Conservation (phyloP, 2,113 vertebrate species). For the Nycticryphes semicollaris region DNA sequence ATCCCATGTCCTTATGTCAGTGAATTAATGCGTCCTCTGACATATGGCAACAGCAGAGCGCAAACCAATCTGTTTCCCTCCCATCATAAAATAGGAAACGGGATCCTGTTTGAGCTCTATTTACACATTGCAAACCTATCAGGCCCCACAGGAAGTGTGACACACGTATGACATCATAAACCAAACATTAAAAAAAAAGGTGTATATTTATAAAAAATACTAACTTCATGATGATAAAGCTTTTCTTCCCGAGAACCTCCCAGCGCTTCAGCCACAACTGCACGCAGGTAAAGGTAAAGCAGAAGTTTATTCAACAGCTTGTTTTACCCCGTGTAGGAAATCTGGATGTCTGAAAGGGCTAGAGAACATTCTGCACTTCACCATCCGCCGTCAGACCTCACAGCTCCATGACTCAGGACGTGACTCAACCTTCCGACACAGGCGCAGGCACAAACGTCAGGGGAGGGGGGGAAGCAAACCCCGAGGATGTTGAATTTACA, state of each 20-base stretch:
- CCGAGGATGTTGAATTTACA: fast-evolving
- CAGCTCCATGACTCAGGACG: neutral
- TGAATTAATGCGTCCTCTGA: neutral
- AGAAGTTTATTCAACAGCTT: neutral
- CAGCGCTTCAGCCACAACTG: neutral
- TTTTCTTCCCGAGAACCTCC: neutral
- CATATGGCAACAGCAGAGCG: neutral
- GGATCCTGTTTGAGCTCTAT: neutral
- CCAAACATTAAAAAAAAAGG: neutral
- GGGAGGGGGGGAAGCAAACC: neutral
- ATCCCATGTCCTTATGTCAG: neutral
- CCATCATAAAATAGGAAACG: neutral
- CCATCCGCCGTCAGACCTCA: neutral
- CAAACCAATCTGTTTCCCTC: neutral
- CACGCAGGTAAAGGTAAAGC: neutral
- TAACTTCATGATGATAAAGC: neutral
- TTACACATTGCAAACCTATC: neutral
- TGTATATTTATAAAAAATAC: neutral
- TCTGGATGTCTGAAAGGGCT: neutral
- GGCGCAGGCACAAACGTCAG: fast-evolving
- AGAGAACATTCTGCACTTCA: neutral
- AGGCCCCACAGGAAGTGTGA: neutral
- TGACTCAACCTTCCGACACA: neutral
- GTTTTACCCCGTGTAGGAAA: neutral
- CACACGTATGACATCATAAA: neutral